These are phyloP conservation scores for Mythimna albipuncta DNA, from an alignment of 2,888 invertebrate species.

Conservation along the genomic window DNA sequence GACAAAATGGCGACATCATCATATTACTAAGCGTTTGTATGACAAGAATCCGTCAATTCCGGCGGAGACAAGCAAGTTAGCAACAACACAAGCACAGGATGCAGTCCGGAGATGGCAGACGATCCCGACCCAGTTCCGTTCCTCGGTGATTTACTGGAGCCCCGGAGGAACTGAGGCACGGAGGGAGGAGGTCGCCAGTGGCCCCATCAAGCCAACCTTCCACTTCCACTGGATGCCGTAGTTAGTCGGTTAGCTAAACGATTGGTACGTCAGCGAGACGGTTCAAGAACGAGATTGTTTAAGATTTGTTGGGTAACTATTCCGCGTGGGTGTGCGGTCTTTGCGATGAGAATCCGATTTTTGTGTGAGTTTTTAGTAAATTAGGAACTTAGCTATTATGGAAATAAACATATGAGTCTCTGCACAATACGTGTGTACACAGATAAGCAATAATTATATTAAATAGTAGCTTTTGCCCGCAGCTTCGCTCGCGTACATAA, in stretches of 20 bases:
- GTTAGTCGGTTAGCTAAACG: constrained; percentile 54
- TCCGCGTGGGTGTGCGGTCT: background rate
- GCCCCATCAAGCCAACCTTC: constrained; percentile 55
- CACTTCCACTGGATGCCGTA: constrained; percentile 57
- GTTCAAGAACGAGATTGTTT: constrained; percentile 26
- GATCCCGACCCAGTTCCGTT: constrained; percentile 64
- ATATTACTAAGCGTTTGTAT: background rate
- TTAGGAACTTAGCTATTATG: background rate
- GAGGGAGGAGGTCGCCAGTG: constrained; percentile 60
- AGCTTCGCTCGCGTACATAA: too few species aligned
- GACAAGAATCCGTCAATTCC: constrained; percentile 37
- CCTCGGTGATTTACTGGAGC: constrained; percentile 64
- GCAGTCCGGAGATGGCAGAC: constrained; percentile 54
- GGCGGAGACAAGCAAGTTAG: constrained; percentile 50
- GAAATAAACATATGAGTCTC: background rate
- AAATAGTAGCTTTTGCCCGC: too few species aligned
- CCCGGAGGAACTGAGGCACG: constrained; percentile 22
- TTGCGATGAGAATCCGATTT: background rate
- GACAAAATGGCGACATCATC: background rate
- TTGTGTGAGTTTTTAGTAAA: background rate
- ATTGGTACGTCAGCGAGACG: constrained; percentile 39
- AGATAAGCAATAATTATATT: too few species aligned
- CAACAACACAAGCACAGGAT: constrained; percentile 56
- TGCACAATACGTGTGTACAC: too few species aligned
- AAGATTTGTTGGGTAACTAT: background rate